A percentile compares a stretch with the other conserved stretches of the same genome.
phyloP scores from a whole-genome alignment of 2,113 vertebrate genomes.

The Corythornis cristatus region DNA sequence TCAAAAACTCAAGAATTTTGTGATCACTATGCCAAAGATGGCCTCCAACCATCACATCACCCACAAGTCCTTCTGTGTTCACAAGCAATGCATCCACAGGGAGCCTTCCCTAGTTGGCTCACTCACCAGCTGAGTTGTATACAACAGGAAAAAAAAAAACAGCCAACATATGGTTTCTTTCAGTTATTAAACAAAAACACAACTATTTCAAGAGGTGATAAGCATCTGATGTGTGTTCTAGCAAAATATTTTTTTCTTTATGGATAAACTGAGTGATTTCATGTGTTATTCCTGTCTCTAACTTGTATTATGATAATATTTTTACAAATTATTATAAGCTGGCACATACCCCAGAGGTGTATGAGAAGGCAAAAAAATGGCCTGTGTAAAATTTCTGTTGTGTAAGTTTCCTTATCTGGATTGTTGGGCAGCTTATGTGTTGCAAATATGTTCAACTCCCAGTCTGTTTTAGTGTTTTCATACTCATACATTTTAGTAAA shows the following conservation, averaged over 20 bases:
- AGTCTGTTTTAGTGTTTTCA: not conserved
- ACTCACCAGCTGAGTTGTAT: not conserved
- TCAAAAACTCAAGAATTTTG: not conserved
- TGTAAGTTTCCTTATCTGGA: not conserved
- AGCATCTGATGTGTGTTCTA: not conserved
- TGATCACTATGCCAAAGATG: not conserved
- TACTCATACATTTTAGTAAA: not conserved
- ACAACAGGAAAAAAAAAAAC: not conserved
- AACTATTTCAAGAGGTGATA: not conserved
- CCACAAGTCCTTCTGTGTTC: not conserved
- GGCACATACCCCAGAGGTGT: not conserved
- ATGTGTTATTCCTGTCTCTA: not conserved
- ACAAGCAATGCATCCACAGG: not conserved
- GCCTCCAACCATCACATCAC: not conserved
- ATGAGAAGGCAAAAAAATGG: not conserved
- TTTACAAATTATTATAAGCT: not conserved
- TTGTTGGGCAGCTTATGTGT: not conserved
- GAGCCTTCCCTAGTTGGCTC: not conserved
- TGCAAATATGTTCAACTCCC: not conserved
- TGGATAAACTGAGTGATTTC: not conserved
- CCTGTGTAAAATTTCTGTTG: not conserved
- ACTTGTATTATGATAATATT: not conserved
- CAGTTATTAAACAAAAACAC: not conserved
- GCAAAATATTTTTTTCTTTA: not conserved
- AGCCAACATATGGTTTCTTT: not conserved